These are phyloP conservation scores for Atethmia centrago DNA, from an alignment of 2,888 invertebrate genomes.

Conservation along the genomic window DNA sequence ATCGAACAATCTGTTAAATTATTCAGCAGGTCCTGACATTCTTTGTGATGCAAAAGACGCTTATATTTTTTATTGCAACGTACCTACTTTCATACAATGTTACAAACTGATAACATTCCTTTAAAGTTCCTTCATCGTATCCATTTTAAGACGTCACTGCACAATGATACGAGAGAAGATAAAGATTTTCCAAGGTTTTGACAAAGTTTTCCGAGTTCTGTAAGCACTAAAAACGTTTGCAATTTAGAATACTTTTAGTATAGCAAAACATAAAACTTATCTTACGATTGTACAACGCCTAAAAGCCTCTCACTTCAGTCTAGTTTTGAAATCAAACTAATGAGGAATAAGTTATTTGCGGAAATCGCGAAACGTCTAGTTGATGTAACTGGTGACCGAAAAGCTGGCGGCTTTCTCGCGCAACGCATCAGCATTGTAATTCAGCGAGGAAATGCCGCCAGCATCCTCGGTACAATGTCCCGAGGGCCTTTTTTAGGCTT, in stretches of 20 bases:
- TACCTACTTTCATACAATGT: too few relatives aligned
- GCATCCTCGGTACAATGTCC: too few relatives aligned
- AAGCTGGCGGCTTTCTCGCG: too few relatives aligned
- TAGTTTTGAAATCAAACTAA: constrained; percentile 9
- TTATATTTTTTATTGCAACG: not conserved
- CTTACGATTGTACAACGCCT: not conserved
- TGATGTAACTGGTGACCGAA: too few relatives aligned
- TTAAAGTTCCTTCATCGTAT: not conserved
- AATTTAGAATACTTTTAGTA: not conserved
- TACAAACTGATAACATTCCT: not conserved
- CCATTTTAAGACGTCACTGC: not conserved
- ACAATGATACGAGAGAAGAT: constrained; percentile 24
- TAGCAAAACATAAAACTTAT: not conserved
- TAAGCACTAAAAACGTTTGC: not conserved
- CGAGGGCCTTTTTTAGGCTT: too few relatives aligned
- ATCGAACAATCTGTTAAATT: constrained; percentile 65
- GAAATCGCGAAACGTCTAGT: too few relatives aligned
- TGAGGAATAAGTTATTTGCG: too few relatives aligned
- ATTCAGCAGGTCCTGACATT: constrained; percentile 63
- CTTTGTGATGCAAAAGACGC: constrained; percentile 40
- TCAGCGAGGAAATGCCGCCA: too few relatives aligned
- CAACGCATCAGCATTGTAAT: too few relatives aligned
- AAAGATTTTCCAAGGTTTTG: constrained; percentile 2
- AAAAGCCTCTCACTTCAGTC: not conserved
- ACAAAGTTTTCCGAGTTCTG: not conserved